phyloP scores from a whole-genome alignment of 2,113 vertebrate genomes.

The Platysternon megacephalum region DNA sequence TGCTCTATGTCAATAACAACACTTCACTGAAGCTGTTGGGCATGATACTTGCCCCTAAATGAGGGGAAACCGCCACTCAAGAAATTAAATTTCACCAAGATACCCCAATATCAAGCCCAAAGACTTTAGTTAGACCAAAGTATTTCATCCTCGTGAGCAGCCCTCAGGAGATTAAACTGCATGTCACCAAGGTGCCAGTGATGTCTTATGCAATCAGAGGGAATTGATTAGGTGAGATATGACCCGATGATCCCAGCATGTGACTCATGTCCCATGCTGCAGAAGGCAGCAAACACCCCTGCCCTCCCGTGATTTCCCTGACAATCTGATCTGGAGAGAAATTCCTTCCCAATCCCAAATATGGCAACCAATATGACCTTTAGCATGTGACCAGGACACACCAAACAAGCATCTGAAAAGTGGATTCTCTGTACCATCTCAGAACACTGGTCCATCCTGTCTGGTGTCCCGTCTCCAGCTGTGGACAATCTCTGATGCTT shows the following conservation, averaged over 20 bases:
- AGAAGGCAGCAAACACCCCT: background rate
- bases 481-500: background rate
- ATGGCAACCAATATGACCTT: background rate
- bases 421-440: background rate
- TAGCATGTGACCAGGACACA: background rate
- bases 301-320: background rate
- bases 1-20: background rate
- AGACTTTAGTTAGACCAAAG: background rate
- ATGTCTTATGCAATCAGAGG: background rate
- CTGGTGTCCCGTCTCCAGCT: background rate
- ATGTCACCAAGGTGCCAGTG: background rate
- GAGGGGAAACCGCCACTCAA: background rate
- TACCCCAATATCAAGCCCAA: background rate
- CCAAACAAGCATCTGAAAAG: background rate
- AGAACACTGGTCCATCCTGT: background rate
- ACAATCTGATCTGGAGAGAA: background rate
- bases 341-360: background rate
- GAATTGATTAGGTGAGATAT: background rate
- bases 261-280: background rate
- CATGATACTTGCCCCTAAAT: background rate
- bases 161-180: background rate
- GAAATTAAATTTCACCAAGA: background rate
- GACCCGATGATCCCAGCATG: too few species aligned
- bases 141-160: background rate
- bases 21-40: background rate